Evolutionary conservation across 37 sponge, comb jelly and placozoan species (phyloP), one percentile per base, ranked within the genome.

Genomic region (Haliclona indistincta): DNA sequence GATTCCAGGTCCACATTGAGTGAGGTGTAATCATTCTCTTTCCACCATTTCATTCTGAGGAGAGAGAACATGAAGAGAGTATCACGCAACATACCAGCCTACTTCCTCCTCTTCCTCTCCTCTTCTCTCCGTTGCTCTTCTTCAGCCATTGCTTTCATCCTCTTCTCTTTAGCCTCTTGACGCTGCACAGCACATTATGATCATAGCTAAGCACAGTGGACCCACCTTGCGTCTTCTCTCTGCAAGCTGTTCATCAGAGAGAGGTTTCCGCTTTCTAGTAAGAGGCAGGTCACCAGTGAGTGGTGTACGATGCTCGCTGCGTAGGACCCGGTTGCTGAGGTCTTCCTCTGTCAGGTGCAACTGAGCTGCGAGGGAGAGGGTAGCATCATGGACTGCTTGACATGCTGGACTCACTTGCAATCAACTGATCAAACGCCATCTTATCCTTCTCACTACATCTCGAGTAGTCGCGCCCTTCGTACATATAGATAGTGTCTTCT

Each of bases 381-480:
- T 47, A 47, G 15, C 15, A 17, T 10, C 15, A 15, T 47, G 51
- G 51, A 47, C 10, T 10, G 10, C 20, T 25, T 34, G 1, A 20
- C 5, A 60, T n/a, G 19, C 3, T 25, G 4, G 7, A 5, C 56
- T 69, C 45, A 74, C 80, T 77, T 25, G 73, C 74, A 43, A 90
- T 44, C 36, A 90, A 58, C 63, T 79, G 73, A 56, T 90, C 91
- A 65, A 88, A 92, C 0, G 74, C 67, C 47, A 66, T 77, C 43
- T 69, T 88, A 64, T 87, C 93, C 26, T 43, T 39, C 19, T 92
- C 83, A 40, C 56, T 70, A 6, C 32, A 4, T 43, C 76, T 77
- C 42, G 92, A 91, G 73, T 87, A 87, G 38, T 91, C 92, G 35
- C 82, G 49, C 28, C 92, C 92, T 55, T 91, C 92, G 54, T 74